These are phyloP conservation scores for Steromphala cineraria DNA, from an alignment of 2,888 invertebrate genomes.

Conservation along the genomic window DNA sequence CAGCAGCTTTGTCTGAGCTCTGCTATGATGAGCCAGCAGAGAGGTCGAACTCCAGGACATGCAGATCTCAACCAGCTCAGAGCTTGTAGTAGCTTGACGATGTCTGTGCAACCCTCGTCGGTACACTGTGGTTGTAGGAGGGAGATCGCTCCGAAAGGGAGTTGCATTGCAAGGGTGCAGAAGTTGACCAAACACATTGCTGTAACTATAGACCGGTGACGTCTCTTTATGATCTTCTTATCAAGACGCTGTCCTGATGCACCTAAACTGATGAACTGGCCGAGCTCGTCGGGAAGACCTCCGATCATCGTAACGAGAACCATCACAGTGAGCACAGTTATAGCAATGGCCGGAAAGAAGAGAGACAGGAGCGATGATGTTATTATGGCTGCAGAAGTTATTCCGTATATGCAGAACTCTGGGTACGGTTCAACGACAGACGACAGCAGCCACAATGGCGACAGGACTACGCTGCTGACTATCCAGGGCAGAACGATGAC, in stretches of 20 bases:
- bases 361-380: slow-evolving; percentile 38
- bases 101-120: slow-evolving; percentile 34
- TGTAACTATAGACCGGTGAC: slow-evolving; percentile 26
- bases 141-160: slow-evolving; percentile 42
- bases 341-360: slow-evolving; percentile 35
- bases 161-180: slow-evolving; percentile 30
- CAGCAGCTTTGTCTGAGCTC: slow-evolving; percentile 15
- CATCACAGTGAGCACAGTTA: slow-evolving; percentile 36
- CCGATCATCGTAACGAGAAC: slow-evolving; percentile 40
- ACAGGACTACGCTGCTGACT: slow-evolving; percentile 26
- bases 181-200: slow-evolving; percentile 32
- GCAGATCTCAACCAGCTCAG: slow-evolving; percentile 44
- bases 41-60: slow-evolving; percentile 33
- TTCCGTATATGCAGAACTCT: slow-evolving; percentile 41
- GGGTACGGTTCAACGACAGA: slow-evolving; percentile 27
- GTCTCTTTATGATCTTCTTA: slow-evolving; percentile 6
- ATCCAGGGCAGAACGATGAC: slow-evolving; percentile 37
- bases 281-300: slow-evolving; percentile 34
- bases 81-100: slow-evolving; percentile 36
- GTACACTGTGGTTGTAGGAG: slow-evolving; percentile 35
- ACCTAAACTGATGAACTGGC: slow-evolving; percentile 30
- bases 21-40: slow-evolving; percentile 37
- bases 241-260: slow-evolving; percentile 17
- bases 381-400: slow-evolving; percentile 32
- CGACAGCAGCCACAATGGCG: slow-evolving; percentile 39